phyloP scores from a whole-genome alignment of 2,888 invertebrate genomes.

The Laothoe populi region DNA sequence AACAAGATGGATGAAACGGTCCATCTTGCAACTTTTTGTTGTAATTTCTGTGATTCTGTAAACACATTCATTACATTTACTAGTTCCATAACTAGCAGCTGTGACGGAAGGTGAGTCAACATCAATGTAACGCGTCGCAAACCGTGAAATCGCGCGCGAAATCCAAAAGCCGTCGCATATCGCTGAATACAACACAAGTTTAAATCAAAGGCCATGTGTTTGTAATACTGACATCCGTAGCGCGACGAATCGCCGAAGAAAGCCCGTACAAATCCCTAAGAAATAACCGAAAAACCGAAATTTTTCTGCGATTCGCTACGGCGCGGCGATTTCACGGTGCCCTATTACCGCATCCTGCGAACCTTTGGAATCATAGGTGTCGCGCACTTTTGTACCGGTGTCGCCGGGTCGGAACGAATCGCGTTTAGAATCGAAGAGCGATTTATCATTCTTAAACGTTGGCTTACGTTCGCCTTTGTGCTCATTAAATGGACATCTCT shows the following conservation, averaged over 20 bases:
- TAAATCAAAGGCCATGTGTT: slow-evolving; percentile 82
- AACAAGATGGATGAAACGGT: slow-evolving; percentile 20
- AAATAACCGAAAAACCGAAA: slow-evolving; percentile 86
- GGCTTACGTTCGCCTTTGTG: slow-evolving; percentile 62
- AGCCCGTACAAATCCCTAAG: slow-evolving; percentile 84
- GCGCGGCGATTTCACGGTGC: slow-evolving; percentile 76
- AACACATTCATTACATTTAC: slow-evolving; percentile 38
- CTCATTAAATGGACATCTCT: slow-evolving; percentile 75
- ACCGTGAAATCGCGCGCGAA: slow-evolving; percentile 80
- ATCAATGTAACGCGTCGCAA: slow-evolving; percentile 80
- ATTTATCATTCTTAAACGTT: slow-evolving; percentile 83
- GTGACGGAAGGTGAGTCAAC: slow-evolving; percentile 85
- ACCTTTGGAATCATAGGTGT: slow-evolving; percentile 53
- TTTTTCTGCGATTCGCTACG: slow-evolving; percentile 84
- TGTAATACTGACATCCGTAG: slow-evolving; percentile 82
- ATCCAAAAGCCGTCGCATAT: slow-evolving; percentile 78
- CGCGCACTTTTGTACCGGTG: slow-evolving; percentile 68
- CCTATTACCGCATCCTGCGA: slow-evolving; percentile 70
- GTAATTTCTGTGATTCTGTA: slow-evolving; percentile 35
- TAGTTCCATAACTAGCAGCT: slow-evolving; percentile 72
- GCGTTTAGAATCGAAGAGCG: slow-evolving; percentile 67
- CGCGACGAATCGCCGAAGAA: slow-evolving; percentile 81
- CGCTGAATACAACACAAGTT: slow-evolving; percentile 58
- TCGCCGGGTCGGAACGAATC: slow-evolving; percentile 78
- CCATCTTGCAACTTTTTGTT: slow-evolving; percentile 21